phyloP scores from a whole-genome alignment of 2,113 vertebrate species.

The Vanacampus margaritifer region DNA sequence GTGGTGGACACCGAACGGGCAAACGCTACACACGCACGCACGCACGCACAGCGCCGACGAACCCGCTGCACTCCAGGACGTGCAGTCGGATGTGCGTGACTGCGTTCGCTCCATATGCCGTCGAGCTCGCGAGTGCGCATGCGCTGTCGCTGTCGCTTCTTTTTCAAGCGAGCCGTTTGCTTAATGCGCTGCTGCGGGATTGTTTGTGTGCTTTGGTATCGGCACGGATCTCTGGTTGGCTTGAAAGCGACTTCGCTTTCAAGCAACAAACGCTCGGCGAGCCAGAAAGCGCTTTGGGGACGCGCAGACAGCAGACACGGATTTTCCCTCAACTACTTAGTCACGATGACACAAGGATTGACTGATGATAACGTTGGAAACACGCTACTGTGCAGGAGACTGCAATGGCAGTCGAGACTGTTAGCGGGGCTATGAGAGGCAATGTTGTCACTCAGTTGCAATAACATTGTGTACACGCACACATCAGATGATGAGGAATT shows the following conservation, averaged over 20 bases:
- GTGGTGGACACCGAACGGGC: conserved; percentile 49
- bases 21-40: conserved; percentile 18
- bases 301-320: conserved; percentile 39
- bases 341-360: conserved; percentile 38
- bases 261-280: conserved; percentile 47
- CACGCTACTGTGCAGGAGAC: not conserved
- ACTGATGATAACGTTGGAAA: conserved; percentile 20
- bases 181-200: conserved; percentile 68
- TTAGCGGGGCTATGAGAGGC: not conserved
- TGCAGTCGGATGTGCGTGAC: not conserved
- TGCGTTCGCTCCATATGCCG: conserved; percentile 17
- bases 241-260: conserved; percentile 63
- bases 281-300: conserved; percentile 15
- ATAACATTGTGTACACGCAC: not conserved
- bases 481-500: no score
- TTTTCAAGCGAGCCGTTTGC: conserved; percentile 67
- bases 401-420: not conserved
- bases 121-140: conserved; percentile 39
- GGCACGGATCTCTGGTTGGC: conserved; percentile 54
- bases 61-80: conserved; percentile 14
- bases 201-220: conserved; percentile 71
- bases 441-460: not conserved
- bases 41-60: conserved; percentile 21
- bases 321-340: conserved; percentile 46
- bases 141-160: conserved; percentile 45